Evolutionary conservation across 2,797 vertebrate species (phyloP), one percentile per base, ranked within the genome.

Genomic region (Semaprochilodus insignis): DNA sequence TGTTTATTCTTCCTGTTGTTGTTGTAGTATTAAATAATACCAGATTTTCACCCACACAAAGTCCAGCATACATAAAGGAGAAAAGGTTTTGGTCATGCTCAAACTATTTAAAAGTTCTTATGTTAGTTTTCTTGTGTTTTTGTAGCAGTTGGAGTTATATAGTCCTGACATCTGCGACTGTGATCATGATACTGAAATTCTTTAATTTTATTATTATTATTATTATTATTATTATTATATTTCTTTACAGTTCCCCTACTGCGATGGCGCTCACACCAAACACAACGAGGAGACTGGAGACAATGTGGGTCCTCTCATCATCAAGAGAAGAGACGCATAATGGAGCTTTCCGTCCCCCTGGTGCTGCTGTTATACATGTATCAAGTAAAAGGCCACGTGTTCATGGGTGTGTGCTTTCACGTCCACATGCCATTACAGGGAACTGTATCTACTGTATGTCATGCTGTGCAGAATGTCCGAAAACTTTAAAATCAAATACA

Each of bases 221-320:
- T n/a, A n/a, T n/a, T n/a, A n/a, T n/a, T n/a, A n/a, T n/a, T n/a
- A n/a, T n/a, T n/a, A n/a, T n/a, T n/a, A n/a, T 66, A 55, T 74
- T 48, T 66, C 65, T 78, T 74, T 71, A 31, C 87, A 96, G 95
- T 96, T 96, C 87, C 95, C 95, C 0, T 93, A 80, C 85, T 96
- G 95, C 6, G 95, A 96, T 19, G 95, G 95, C 0, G 78, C 94
- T 67, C 95, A 96, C 83, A 2, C 90, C 87, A 94, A 93, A 86
- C 95, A 95, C 91, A 96, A 96, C 36, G 91, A 94, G 27, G 92
- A 94, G 69, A 95, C 94, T 0, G 94, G 94, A 0, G 95, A 96
- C 91, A 96, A 96, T n/a, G 93, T 96, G 0, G 95, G 95, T 0
- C 95, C 95, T 0, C 93, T 96, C 84, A 95, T 96, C 91, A 93